Conservation (phyloP, 1,140 invertebrate genomes). For the silkworm (Bombyx mori) region ASM3026992v2 NC_085120.1:2413501-2414000, state of each 20-base stretch:
- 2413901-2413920: too few relatives aligned
- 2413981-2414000: too few relatives aligned
- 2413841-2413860: too few relatives aligned
- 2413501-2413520: slow-evolving; percentile 9
- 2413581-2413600: neutral
- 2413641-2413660: neutral
- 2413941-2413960: too few relatives aligned
- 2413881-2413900: too few relatives aligned
- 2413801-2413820: too few relatives aligned
- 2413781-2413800: neutral
- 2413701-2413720: neutral
- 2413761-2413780: neutral
- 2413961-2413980: too few relatives aligned
- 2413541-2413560: slow-evolving; percentile 5
- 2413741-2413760: slow-evolving; percentile 1
- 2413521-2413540: slow-evolving; percentile 8
- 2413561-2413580: slow-evolving; percentile 3
- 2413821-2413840: too few relatives aligned
- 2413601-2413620: neutral
- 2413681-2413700: neutral
- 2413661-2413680: neutral
- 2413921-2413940: too few relatives aligned
- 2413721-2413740: neutral
- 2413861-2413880: too few relatives aligned
- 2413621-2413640: neutral